These are phyloP conservation scores for Trematocara variabile DNA, from an alignment of 2,113 vertebrate genomes.

Conservation along the genomic window DNA sequence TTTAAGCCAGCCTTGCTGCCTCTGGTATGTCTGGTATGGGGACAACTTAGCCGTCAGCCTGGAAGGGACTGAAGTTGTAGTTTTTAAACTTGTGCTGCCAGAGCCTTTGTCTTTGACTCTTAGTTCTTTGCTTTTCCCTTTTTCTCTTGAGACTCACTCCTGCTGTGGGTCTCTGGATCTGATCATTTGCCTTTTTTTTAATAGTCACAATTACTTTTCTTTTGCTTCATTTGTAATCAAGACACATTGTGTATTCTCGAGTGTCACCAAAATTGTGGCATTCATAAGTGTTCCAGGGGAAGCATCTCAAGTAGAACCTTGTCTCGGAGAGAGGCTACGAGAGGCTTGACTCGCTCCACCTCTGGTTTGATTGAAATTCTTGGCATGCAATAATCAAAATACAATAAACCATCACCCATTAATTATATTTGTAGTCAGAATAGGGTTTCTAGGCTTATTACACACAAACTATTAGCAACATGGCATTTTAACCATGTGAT, in stretches of 20 bases:
- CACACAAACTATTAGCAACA: not conserved
- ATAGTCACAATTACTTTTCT: constrained; percentile 13
- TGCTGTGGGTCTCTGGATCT: constrained; percentile 3
- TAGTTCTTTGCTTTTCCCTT: not conserved
- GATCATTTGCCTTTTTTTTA: constrained; percentile 12
- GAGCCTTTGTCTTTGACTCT: not conserved
- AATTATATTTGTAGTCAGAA: not conserved
- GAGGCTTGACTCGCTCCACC: not conserved
- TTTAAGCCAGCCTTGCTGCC: constrained; percentile 61
- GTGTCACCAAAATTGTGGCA: constrained; percentile 1
- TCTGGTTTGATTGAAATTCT: not conserved
- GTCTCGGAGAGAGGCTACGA: not conserved
- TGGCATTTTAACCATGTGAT: constrained; percentile 38
- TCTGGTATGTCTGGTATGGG: constrained; percentile 77
- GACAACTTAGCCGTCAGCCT: constrained; percentile 44
- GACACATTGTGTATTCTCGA: constrained; percentile 25
- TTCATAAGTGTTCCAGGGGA: constrained; percentile 10
- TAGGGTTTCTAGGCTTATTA: not conserved
- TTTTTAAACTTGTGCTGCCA: constrained; percentile 14
- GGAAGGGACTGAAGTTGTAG: constrained; percentile 30
- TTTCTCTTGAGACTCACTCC: not conserved
- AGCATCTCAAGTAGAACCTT: not conserved
- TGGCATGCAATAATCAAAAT: not conserved
- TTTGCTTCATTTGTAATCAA: constrained; percentile 32
- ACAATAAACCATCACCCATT: not conserved